Base-by-base conservation (phyloP, 2,113 vertebrate species). In the Glaucidium brasilianum region DNA sequence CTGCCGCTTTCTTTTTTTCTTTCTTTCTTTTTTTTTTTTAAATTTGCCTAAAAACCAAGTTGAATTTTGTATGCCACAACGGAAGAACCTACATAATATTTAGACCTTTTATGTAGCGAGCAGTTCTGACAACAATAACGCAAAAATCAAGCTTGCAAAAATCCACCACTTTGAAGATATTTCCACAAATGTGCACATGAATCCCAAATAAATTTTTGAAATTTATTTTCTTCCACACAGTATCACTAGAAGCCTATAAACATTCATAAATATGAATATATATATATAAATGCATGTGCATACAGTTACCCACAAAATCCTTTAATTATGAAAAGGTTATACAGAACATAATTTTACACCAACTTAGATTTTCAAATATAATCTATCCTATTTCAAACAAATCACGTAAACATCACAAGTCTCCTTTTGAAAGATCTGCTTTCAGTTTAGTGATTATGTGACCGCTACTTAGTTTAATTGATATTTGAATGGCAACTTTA, bases 1-100 rank as follows among this genome's bases (percentile, higher is more conserved):
- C 97, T 97, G 96, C 91, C 93, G 50, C 95, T 81, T 96, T 78
- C 91, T 66, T 91, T 90, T 73, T 43, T 69, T 49, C 2, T 66
- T 91, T 90, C 73, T 43, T 69, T 27, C 74, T 92, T 93, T 90
- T 39, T 66, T 91, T 90, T 75, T 43, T 69, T 49, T 3, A 26
- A 30, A 76, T 92, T 93, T 90, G 68, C 50, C 55, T 83, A 80
- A 95, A 97, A 88, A 72, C 60, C 81, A 95, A 93, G 73, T 90
- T 89, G 95, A 79, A 97, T 94, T 62, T 85, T 85, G 14, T 52
- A 73, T 66, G 47, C 39, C 79, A 67, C 47, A 58, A 56, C 39
- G 53, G 63, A 90, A 77, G 55, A 78, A 78, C 30, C 29, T n/a
- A 69, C 34, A 66, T 67, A 88, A 63, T 43, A 68, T 53, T 81